Conservation (phyloP, 2,888 invertebrate species). For the Capitulum mitella region DNA sequence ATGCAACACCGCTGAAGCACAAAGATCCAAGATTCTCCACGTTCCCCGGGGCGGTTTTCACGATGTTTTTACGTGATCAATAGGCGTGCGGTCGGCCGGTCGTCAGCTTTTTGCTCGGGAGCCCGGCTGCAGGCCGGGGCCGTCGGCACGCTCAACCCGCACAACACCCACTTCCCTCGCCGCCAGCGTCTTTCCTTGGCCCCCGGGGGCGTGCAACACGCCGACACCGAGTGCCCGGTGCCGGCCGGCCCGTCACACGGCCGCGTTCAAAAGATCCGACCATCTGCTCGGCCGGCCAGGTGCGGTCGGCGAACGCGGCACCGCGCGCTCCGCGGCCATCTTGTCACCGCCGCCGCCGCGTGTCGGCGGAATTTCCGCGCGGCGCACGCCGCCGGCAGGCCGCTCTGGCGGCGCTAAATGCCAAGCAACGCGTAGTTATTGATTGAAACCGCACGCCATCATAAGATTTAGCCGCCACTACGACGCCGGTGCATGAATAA, state of each 20-base stretch:
- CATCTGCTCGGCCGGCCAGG: background rate
- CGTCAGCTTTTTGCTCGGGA: background rate
- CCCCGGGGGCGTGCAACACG: background rate
- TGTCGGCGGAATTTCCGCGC: background rate
- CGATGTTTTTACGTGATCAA: background rate
- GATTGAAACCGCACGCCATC: background rate
- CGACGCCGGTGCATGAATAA: background rate
- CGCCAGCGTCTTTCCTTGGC: background rate
- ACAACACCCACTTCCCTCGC: too few relatives aligned
- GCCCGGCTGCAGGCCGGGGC: background rate
- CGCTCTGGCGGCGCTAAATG: background rate
- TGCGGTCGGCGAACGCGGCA: slow-evolving; percentile 15
- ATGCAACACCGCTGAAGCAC: too few relatives aligned
- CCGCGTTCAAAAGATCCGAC: background rate
- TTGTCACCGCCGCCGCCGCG: background rate
- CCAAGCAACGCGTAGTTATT: background rate
- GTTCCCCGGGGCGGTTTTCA: background rate
- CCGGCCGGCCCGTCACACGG: background rate
- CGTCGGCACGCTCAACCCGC: background rate
- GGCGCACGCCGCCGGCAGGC: background rate
- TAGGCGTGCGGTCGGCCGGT: background rate
- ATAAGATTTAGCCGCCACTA: too few relatives aligned
- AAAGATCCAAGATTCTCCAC: too few relatives aligned
- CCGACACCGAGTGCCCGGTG: background rate
- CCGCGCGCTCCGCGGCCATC: background rate